Percentiles rank a stretch among this genome's conserved stretches.
Conservation (phyloP, 2,113 vertebrate species). For the Picathartes gymnocephalus region DNA sequence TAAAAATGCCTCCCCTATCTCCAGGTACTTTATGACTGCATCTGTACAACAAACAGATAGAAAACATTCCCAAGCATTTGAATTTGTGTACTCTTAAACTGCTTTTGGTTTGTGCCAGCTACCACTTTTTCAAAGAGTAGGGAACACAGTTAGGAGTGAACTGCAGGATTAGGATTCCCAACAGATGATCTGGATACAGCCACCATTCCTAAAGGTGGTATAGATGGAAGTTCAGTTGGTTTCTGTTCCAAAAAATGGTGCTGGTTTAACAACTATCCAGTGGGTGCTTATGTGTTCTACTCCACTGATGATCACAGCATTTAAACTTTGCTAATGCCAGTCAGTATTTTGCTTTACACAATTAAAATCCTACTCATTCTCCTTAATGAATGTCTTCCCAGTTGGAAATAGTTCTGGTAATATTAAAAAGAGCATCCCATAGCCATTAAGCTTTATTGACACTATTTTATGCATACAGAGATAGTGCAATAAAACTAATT, state of each 20-base stretch:
- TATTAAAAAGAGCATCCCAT: neutral
- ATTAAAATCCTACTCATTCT: neutral
- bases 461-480: neutral
- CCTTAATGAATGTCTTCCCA: neutral
- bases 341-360: neutral
- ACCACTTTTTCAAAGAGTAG: neutral
- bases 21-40: neutral
- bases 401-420: neutral
- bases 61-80: neutral
- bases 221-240: neutral
- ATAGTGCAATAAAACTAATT: neutral
- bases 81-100: neutral
- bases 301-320: neutral
- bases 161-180: neutral
- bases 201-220: neutral
- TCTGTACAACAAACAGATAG: neutral
- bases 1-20: neutral
- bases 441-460: neutral
- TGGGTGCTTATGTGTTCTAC: neutral
- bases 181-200: neutral
- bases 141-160: neutral
- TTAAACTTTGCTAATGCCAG: neutral
- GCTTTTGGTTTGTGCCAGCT: neutral
- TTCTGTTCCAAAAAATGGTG: neutral
- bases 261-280: neutral